Conservation (phyloP, 1,140 invertebrate genomes). For the Heliconius congener region DNA sequence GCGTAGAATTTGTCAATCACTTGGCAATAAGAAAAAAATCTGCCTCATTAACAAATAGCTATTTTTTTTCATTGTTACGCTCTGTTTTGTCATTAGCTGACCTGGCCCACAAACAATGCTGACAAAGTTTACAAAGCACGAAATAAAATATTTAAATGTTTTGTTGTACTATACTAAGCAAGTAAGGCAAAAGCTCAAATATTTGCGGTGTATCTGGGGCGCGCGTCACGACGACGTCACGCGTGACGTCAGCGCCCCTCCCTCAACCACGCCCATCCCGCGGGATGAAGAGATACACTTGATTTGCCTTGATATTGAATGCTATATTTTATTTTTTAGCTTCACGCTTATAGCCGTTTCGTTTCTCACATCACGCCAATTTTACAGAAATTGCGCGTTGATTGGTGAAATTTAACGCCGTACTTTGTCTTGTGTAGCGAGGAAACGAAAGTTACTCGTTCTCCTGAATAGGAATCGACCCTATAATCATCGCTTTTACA, state of each 20-base stretch:
- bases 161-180: constrained; percentile 10
- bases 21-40: background rate
- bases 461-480: too few relatives aligned
- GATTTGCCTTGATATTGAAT: background rate
- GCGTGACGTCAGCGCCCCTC: constrained; percentile 57
- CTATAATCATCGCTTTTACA: too few relatives aligned
- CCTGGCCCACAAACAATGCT: background rate
- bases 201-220: constrained; percentile 41
- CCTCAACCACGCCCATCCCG: constrained; percentile 54
- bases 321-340: background rate
- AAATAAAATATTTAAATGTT: constrained; percentile 11
- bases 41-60: background rate
- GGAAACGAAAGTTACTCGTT: too few relatives aligned
- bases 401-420: too few relatives aligned
- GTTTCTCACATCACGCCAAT: too few relatives aligned
- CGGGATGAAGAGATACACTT: background rate
- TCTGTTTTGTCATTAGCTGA: background rate
- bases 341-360: background rate
- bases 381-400: too few relatives aligned
- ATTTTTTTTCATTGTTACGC: background rate
- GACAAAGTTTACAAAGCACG: background rate
- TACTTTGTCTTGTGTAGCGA: too few relatives aligned
- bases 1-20: too few relatives aligned
- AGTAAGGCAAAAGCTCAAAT: constrained; percentile 22
- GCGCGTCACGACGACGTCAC: constrained; percentile 56